These are phyloP conservation scores for Hyles lineata DNA, from an alignment of 2,888 invertebrate species.

Conservation along the genomic window DNA sequence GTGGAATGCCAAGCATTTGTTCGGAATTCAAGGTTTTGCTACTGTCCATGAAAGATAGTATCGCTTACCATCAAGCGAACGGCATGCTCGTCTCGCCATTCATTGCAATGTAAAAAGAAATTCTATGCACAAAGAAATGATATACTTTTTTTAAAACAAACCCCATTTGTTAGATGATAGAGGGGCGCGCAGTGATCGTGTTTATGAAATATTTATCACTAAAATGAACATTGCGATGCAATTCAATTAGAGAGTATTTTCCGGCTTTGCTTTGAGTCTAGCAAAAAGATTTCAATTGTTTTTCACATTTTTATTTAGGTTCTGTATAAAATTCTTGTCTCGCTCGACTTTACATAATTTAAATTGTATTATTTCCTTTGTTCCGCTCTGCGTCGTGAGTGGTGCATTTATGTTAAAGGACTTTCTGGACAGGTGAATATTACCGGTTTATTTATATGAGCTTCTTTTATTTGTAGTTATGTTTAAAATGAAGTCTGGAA, in stretches of 20 bases:
- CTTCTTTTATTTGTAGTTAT: not conserved
- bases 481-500: not conserved
- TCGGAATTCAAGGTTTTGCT: too few relatives aligned
- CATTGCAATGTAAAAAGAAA: not conserved
- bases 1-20: too few relatives aligned
- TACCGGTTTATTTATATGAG: not conserved
- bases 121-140: not conserved
- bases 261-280: slow-evolving; percentile 36
- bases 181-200: slow-evolving; percentile 45
- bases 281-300: slow-evolving; percentile 31
- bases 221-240: slow-evolving; percentile 48
- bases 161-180: slow-evolving; percentile 30
- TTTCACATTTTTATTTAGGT: slow-evolving; percentile 28
- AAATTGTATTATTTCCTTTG: slow-evolving; percentile 8
- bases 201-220: slow-evolving; percentile 46
- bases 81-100: too few relatives aligned
- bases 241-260: slow-evolving; percentile 50
- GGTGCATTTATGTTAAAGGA: slow-evolving; percentile 25
- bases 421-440: slow-evolving; percentile 31
- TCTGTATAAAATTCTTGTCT: slow-evolving; percentile 29
- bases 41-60: too few relatives aligned
- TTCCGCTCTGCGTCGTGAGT: not conserved
- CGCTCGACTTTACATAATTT: slow-evolving; percentile 24
- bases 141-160: not conserved
- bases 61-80: too few relatives aligned